Base-by-base conservation (phyloP, 2,113 vertebrate genomes). In the Syrmaticus mikado region DNA sequence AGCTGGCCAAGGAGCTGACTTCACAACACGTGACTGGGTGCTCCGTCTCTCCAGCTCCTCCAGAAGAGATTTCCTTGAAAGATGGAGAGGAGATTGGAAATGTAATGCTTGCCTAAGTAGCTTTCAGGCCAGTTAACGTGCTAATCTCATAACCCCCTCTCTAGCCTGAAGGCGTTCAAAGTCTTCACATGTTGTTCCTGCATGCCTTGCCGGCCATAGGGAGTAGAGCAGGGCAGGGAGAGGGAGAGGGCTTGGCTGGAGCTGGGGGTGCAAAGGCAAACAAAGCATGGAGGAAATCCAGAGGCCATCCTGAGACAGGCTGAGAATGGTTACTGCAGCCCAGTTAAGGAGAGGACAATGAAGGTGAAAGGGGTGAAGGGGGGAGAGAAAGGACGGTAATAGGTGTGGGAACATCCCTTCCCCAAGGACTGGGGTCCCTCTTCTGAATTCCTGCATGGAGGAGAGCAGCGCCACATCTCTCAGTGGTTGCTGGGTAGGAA, bases 51-150 rank as follows among this genome's bases (percentile, higher is more conserved):
- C 24, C 38, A 83, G 24, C 72, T 96, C 83, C 80, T 96, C 86
- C 87, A 94, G 84, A 95, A 89, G 18, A 52, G 65, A 87, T 89
- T 83, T 92, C 15, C 58, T 41, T 91, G 82, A 84, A 95, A 85
- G 89, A 88, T 41, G 25, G 57, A 96, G 83, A 82, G 71, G 91
- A 95, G 95, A 91, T 95, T 95, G 94, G 38, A 89, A 89, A 91
- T 85, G 84, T 96, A 97, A 70, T 71, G 58, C 66, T 92, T 70
- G 48, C 30, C 70, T 97, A 97, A 98, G 92, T 65, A 72, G 92
- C 95, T 98, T 97, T 94, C 21, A 92, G 77, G 30, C n/a, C 14
- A 12, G 75, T 74, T 97, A 89, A 96, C 8, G 3, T 87, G 87
- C 94, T 97, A 97, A 97, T 93, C 87, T 40, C 68, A 79, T 97